Evolutionary conservation across 1,140 invertebrate genomes (phyloP), one percentile per base, ranked within the genome.

Genomic region (Hermatobates lingyangjiaoensis): DNA sequence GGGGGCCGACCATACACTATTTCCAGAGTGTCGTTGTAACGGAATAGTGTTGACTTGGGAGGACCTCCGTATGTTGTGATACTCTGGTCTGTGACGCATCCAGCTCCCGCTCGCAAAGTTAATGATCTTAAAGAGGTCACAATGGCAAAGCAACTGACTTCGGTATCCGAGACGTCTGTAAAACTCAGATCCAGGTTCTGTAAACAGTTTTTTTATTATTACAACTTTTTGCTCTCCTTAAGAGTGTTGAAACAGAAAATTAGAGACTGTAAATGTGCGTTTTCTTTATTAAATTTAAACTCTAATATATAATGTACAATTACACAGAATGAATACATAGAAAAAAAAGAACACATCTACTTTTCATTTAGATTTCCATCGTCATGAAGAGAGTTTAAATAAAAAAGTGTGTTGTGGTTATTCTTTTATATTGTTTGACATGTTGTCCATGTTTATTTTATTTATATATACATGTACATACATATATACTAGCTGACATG

Each of bases 121-220:
- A 83, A 60, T 61, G 77, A 73, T 23, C 68, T 70, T n/a, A 83
- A 64, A 3, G 65, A 68, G 27, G 68, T 66, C 34, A 76, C 70
- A 52, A 72, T 72, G 56, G 74, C 76, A 48, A 83, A 75, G 53
- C 77, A 75, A 34, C 75, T 73, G 18, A 81, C 68, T 63, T 82
- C 79, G 5, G 75, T 76, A 56, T 82, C 79, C 12, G 74, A 74
- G 12, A 83, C 68, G 1, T 71, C 70, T 0, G 77, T 81, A 50
- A 72, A 71, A 48, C 79, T 70, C 15, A 81, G 62, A 59, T 83
- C 79, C 24, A 83, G 61, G 20, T 72, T 62, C 76, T 77, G 58
- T 38, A 59, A 49, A 30, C 30, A 18, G 18, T 34, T 12, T 18
- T 12, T 12, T 10, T 12, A 34, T 34, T 34, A 18, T 18, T 18